Conservation (phyloP, 64 coral and sea anemone genomes). For the Dendrophyllia cribrosa region DNA sequence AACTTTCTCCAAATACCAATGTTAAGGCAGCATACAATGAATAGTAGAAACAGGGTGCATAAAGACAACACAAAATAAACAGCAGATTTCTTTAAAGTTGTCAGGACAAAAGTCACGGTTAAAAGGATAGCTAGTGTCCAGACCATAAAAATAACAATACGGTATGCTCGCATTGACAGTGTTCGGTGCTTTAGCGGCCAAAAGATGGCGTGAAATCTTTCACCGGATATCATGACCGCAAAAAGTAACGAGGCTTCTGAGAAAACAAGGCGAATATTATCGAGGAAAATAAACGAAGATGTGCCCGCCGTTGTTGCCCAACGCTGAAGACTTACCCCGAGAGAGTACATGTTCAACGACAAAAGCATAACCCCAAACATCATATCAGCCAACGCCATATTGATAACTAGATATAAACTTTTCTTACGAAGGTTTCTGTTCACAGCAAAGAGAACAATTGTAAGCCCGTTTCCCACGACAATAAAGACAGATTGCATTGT, state of each 20-base stretch:
- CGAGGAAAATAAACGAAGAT: too few relatives aligned
- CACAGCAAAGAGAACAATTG: background rate
- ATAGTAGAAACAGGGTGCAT: background rate
- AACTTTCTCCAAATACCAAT: conserved; percentile 1
- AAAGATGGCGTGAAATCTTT: background rate
- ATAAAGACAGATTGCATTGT: background rate
- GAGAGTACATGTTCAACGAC: background rate
- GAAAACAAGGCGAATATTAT: background rate
- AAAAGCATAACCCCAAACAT: background rate
- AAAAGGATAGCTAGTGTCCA: background rate
- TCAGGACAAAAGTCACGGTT: background rate
- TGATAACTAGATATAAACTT: background rate
- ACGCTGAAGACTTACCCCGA: too few relatives aligned
- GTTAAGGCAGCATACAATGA: background rate
- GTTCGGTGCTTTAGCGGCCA: background rate
- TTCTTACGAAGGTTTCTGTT: background rate
- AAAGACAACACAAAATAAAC: too few relatives aligned
- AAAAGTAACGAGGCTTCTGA: background rate
- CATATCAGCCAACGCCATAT: background rate
- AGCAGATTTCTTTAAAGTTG: background rate
- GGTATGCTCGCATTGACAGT: background rate
- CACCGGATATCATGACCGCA: background rate
- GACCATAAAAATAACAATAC: background rate
- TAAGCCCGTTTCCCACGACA: background rate
- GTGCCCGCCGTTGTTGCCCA: too few relatives aligned